phyloP scores from a whole-genome alignment of 2,797 vertebrate species.

The Antennarius maculatus region DNA sequence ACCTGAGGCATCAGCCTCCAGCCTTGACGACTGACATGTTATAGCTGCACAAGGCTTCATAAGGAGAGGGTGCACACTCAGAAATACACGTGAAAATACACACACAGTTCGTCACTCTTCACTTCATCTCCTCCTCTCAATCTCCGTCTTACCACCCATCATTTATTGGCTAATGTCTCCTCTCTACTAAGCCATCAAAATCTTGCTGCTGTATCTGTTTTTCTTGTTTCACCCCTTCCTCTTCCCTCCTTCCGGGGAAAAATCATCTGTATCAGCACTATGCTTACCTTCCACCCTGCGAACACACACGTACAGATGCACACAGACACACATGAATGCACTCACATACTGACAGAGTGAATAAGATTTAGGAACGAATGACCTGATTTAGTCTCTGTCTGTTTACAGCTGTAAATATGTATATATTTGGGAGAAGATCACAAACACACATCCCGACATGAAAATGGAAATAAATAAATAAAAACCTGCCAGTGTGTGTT shows the following conservation, averaged over 20 bases:
- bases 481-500: slow-evolving; percentile 3
- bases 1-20: slow-evolving; percentile 35
- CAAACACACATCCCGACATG: background rate
- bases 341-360: slow-evolving; percentile 32
- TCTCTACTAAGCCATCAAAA: slow-evolving; percentile 77
- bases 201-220: slow-evolving; percentile 74
- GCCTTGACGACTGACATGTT: slow-evolving; percentile 72
- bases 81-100: slow-evolving; percentile 34
- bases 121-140: slow-evolving; percentile 20
- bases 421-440: slow-evolving; percentile 34
- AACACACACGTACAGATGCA: slow-evolving; percentile 30
- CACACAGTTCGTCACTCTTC: slow-evolving; percentile 40
- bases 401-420: slow-evolving; percentile 60
- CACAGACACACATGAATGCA: slow-evolving; percentile 25
- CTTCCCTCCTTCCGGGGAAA: slow-evolving; percentile 54
- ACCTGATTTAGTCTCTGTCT: slow-evolving; percentile 73
- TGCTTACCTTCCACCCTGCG: slow-evolving; percentile 57
- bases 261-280: slow-evolving; percentile 79
- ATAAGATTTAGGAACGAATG: slow-evolving; percentile 68
- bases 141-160: slow-evolving; percentile 64
- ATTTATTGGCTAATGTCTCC: slow-evolving; percentile 79
- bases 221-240: slow-evolving; percentile 12
- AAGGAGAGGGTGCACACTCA: slow-evolving; percentile 26
- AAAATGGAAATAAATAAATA: slow-evolving; percentile 8
- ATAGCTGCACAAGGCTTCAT: slow-evolving; percentile 54